A percentile compares a stretch with the other conserved stretches of the same genome.
Evolutionary conservation across 1,140 invertebrate species (phyloP).

Genomic region (Propsilocerus akamusi): DNA sequence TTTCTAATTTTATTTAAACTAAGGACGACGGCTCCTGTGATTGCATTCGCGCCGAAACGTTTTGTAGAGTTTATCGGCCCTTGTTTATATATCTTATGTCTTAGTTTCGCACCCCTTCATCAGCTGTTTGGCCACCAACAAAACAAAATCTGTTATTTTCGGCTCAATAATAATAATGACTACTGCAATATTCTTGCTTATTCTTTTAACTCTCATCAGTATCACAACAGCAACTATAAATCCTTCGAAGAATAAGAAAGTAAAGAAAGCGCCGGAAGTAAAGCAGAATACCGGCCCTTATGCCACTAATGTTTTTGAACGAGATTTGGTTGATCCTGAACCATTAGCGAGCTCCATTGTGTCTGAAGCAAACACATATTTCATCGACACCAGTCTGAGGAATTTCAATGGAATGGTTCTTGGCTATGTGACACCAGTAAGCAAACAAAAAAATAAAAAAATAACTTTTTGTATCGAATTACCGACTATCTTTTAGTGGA

Average conservation of each 20-base stretch:
- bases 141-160: too few species aligned
- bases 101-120: too few species aligned
- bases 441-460: slow-evolving; percentile 12
- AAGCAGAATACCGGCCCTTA: background rate
- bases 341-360: background rate
- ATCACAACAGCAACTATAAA: slow-evolving; percentile 6
- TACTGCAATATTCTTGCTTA: too few species aligned
- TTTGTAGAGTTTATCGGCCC: too few species aligned
- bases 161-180: too few species aligned
- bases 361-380: slow-evolving; percentile 28
- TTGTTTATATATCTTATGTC: too few species aligned
- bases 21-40: too few species aligned
- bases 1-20: too few species aligned
- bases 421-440: slow-evolving; percentile 82
- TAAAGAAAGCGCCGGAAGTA: background rate
- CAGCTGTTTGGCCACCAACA: too few species aligned
- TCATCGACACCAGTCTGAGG: slow-evolving; percentile 39
- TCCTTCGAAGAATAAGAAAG: background rate
- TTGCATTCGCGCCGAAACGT: too few species aligned
- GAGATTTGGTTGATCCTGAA: background rate
- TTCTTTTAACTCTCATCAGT: too few species aligned
- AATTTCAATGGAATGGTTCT: slow-evolving; percentile 53
- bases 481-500: slow-evolving; percentile 56
- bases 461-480: slow-evolving; percentile 6
- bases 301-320: background rate